Evolutionary conservation across 2,888 invertebrate species (phyloP).

Genomic region (Orchesellides sinensis): DNA sequence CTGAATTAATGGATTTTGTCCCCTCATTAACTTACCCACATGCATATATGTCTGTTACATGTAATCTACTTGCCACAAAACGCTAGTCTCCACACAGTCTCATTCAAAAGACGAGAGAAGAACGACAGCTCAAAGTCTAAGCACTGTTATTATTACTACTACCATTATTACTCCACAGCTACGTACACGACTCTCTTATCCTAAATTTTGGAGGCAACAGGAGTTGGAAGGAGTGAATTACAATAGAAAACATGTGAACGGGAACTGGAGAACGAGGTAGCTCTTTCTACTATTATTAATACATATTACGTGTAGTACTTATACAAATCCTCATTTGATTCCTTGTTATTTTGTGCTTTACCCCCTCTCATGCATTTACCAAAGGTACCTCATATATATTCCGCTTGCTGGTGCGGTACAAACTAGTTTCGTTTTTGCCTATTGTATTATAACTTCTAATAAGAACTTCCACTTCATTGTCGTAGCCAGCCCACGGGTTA

Average conservation of each 20-base stretch:
- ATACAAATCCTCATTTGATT: conserved; percentile 43
- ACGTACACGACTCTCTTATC: too few species aligned
- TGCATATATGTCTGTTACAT: too few species aligned
- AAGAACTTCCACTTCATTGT: too few species aligned
- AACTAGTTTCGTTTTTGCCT: too few species aligned
- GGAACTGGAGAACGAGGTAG: too few species aligned
- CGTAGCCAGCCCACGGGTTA: too few species aligned
- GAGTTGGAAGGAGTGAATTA: background rate
- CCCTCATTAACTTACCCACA: conserved; percentile 63
- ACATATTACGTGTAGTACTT: background rate
- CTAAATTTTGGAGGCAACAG: background rate
- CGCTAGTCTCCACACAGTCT: background rate
- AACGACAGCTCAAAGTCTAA: background rate
- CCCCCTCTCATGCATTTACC: background rate
- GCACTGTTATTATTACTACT: too few species aligned
- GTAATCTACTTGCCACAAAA: background rate
- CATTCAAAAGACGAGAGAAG: background rate
- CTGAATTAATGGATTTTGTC: conserved; percentile 64
- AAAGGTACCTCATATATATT: too few species aligned
- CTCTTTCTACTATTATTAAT: background rate
- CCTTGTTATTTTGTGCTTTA: conserved; percentile 29
- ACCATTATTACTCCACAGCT: too few species aligned
- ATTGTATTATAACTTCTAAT: too few species aligned
- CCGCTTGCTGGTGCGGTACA: too few species aligned
- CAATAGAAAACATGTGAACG: too few species aligned